Percentiles rank a stretch among this genome's conserved stretches.
Conservation (phyloP, 2,797 vertebrate species). For the Poliocrania exsul region DNA sequence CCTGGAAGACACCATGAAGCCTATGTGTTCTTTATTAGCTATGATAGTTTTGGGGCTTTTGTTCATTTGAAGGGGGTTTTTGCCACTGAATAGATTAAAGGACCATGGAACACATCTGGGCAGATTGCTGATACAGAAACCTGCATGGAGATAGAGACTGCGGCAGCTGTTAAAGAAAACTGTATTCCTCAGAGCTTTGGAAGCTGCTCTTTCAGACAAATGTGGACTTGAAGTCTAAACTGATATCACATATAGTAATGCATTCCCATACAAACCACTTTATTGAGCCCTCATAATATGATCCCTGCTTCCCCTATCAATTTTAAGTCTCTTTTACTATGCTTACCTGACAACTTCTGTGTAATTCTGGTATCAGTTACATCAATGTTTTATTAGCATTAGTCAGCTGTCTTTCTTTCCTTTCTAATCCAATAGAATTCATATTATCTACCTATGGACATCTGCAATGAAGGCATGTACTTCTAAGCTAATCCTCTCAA, state of each 20-base stretch:
- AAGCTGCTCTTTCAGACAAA: neutral
- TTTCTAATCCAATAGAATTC: neutral
- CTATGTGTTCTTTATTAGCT: neutral
- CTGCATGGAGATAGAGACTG: neutral
- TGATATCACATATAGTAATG: neutral
- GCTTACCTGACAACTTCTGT: neutral
- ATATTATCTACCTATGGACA: neutral
- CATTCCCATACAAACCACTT: neutral
- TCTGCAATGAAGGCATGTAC: neutral
- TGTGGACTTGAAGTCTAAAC: neutral
- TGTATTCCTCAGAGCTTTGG: neutral
- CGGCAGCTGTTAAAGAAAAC: neutral
- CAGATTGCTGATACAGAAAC: neutral
- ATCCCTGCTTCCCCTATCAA: neutral
- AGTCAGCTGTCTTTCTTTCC: neutral
- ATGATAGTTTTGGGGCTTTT: neutral
- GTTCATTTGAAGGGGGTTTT: neutral
- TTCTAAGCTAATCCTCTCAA: neutral
- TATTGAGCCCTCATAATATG: neutral
- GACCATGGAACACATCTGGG: neutral
- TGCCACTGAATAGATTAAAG: neutral
- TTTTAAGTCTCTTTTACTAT: neutral
- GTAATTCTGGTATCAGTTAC: neutral
- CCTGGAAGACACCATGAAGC: neutral
- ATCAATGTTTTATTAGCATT: neutral